Conservation (phyloP, 1,140 invertebrate species). For the Drosophila trapezifrons region DNA sequence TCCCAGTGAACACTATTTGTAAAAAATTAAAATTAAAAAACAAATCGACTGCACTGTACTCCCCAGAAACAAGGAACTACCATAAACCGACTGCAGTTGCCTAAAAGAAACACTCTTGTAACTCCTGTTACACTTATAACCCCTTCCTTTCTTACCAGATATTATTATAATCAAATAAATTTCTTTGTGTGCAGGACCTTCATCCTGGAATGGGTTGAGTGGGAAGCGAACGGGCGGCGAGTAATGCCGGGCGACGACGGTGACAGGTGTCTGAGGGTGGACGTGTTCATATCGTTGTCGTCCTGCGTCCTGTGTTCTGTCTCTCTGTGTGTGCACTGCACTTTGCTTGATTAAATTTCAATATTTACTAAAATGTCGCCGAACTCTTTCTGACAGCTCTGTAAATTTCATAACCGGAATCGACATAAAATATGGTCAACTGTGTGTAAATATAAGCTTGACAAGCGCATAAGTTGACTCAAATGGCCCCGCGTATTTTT, state of each 20-base stretch:
- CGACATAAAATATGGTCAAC: slow-evolving; percentile 83
- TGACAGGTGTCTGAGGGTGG: slow-evolving; percentile 76
- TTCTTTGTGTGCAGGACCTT: slow-evolving; percentile 30
- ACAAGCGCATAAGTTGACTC: slow-evolving; percentile 67
- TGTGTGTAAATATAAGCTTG: slow-evolving; percentile 75
- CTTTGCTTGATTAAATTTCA: slow-evolving; percentile 83
- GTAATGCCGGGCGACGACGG: slow-evolving; percentile 56
- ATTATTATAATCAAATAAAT: neutral
- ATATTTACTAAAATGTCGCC: slow-evolving; percentile 83
- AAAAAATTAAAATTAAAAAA: too few species aligned
- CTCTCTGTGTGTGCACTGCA: slow-evolving; percentile 57
- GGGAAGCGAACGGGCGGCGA: slow-evolving; percentile 18
- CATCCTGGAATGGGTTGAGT: slow-evolving; percentile 34
- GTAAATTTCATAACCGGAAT: slow-evolving; percentile 82
- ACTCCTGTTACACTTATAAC: neutral
- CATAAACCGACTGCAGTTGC: too few species aligned
- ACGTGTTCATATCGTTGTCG: slow-evolving; percentile 61
- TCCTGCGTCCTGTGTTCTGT: slow-evolving; percentile 24
- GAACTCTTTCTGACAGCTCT: slow-evolving; percentile 82
- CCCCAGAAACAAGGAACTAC: too few species aligned
- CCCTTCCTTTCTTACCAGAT: neutral
- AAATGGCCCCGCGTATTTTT: slow-evolving; percentile 34
- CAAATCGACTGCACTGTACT: too few species aligned
- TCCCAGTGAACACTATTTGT: too few species aligned
- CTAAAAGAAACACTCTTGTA: too few species aligned